These are phyloP conservation scores for Yponomeuta cagnagella DNA, from an alignment of 2,888 invertebrate genomes.

Conservation along the genomic window DNA sequence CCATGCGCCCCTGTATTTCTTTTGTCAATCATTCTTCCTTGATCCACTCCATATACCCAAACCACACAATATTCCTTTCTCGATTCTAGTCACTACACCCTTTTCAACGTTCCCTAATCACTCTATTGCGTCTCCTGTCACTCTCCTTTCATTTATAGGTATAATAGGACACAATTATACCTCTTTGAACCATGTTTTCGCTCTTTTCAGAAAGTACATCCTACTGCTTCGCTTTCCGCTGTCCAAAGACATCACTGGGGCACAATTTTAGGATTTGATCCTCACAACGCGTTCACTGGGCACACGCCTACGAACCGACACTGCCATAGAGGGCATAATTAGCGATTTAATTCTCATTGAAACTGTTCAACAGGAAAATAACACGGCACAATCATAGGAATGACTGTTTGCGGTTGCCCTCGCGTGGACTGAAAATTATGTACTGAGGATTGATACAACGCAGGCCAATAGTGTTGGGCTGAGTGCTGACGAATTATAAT, in stretches of 20 bases:
- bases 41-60: no score
- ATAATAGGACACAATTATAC: slow-evolving; percentile 25
- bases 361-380: not conserved
- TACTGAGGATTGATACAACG: not conserved
- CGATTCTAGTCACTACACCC: no score
- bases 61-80: no score
- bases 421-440: not conserved
- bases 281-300: not conserved
- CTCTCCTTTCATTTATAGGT: no score
- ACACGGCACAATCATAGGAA: not conserved
- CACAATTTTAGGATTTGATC: not conserved
- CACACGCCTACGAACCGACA: not conserved
- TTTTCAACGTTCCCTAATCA: no score
- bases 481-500: not conserved
- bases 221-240: slow-evolving; percentile 26
- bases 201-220: slow-evolving; percentile 47
- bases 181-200: slow-evolving; percentile 63
- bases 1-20: no score
- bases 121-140: no score
- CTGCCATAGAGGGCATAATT: not conserved
- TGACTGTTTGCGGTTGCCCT: not conserved
- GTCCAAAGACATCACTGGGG: slow-evolving; percentile 9
- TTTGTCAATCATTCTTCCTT: no score
- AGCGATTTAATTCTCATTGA: not conserved
- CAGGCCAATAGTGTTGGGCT: slow-evolving; percentile 1